Percentiles rank a stretch among this genome's conserved stretches.
Evolutionary conservation across 2,113 vertebrate species (phyloP).

Genomic region (Alethe diademata): DNA sequence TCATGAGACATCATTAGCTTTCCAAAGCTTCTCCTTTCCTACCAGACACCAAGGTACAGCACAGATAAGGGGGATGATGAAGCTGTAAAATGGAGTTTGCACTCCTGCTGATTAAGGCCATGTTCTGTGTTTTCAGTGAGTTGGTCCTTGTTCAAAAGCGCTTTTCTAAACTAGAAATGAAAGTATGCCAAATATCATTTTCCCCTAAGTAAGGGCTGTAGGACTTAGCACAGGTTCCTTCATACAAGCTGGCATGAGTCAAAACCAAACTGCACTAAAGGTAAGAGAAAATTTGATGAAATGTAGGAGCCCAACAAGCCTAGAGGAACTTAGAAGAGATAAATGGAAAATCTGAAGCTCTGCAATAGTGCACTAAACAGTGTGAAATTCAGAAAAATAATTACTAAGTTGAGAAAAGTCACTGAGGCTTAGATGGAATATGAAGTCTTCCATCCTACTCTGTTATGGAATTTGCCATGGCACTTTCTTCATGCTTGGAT

Average conservation of each 20-base stretch:
- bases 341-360: neutral
- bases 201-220: neutral
- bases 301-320: neutral
- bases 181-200: neutral
- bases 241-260: neutral
- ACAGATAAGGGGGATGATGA: neutral
- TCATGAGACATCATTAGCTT: neutral
- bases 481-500: neutral
- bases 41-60: neutral
- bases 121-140: neutral
- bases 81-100: neutral
- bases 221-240: neutral
- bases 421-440: neutral
- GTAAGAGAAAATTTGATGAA: neutral
- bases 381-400: neutral
- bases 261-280: neutral
- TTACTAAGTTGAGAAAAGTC: neutral
- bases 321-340: neutral
- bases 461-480: neutral
- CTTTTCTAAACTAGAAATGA: neutral
- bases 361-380: neutral
- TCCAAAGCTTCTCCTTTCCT: neutral
- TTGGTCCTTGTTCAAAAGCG: neutral
- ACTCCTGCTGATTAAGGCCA: neutral
- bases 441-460: constrained; percentile 20